A percentile compares a stretch with the other conserved stretches of the same genome.
These are phyloP conservation scores for Podabrus alpinus DNA, from an alignment of 2,888 invertebrate genomes.

Conservation along the genomic window DNA sequence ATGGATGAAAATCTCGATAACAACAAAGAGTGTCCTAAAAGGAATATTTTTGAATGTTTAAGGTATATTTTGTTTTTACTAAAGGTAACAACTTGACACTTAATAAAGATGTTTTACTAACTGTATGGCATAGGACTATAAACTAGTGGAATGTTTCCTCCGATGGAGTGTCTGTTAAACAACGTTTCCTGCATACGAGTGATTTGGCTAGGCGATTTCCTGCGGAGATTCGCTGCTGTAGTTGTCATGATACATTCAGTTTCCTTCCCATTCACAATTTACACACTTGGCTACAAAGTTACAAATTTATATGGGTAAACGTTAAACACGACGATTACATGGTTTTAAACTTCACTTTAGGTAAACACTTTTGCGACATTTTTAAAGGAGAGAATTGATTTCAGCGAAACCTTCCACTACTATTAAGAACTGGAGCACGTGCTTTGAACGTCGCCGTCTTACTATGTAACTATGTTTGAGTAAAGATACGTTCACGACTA, in stretches of 20 bases:
- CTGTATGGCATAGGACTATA: conserved; percentile 78
- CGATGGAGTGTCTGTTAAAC: conserved; percentile 52
- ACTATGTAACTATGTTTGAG: neutral
- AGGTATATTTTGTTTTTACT: neutral
- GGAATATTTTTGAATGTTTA: neutral
- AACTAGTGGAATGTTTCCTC: conserved; percentile 68
- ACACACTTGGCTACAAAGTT: neutral
- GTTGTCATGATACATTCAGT: conserved; percentile 20
- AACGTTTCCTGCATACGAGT: conserved; percentile 42
- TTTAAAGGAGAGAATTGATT: neutral
- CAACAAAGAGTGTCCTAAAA: neutral
- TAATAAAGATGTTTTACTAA: conserved; percentile 60
- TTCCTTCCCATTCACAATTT: conserved; percentile 13
- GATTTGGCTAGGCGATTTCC: conserved; percentile 43
- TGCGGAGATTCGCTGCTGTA: conserved; percentile 42
- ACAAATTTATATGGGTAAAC: neutral
- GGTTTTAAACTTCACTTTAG: conserved; percentile 1
- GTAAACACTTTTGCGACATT: conserved; percentile 2
- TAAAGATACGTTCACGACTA: conserved; percentile 16
- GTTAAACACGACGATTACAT: conserved; percentile 1
- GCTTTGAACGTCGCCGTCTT: neutral
- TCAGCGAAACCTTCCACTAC: neutral
- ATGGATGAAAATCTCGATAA: neutral
- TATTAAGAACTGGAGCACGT: neutral
- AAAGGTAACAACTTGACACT: neutral